Base-by-base conservation (phyloP, 53 echinoderm and acorn worm species). In the Holothuria scabra region DNA sequence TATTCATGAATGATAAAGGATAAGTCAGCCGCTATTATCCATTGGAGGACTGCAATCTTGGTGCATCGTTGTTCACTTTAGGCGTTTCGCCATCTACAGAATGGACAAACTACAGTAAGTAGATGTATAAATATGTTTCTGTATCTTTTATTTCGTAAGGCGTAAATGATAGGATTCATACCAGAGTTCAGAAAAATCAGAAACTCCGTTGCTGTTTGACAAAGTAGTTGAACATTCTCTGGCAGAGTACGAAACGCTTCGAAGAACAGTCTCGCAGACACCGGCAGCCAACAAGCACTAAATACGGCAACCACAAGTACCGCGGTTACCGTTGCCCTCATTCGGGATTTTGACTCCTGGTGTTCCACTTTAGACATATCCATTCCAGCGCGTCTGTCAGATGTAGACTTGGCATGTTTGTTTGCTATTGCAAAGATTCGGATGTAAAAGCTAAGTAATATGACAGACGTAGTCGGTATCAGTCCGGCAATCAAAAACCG, bases 151-250 rank as follows among this genome's bases (percentile, higher is more conserved):
- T 79, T 79, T 13, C 80, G 29, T 10, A 26, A 58, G 28, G 80
- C 48, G 33, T 79, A 79, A 9, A 79, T 79, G 19, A 79, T 57
- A 18, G 80, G 80, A 20, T 79, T 79, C 28, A 79, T 21, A 18
- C 58, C 80, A 31, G 80, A 79, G 58, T 79, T 79, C 19, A 20
- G 29, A 56, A 28, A 58, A 7, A 28, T 31, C 20, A 33, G 14
- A 32, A 57, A 59, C 56, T 79, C 80, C 20, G 59, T 30, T 21
- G 28, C 10, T 24, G 80, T 79, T 35, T 79, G 80, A 28, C 19
- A 58, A 18, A 31, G 56, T 30, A 79, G 57, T 29, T 59, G 60
- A 6, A 59, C 21, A n/a, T 24, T 22, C 18, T 59, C 80, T 8
- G 58, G 29, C 21, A 30, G 32, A 24, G 30, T 59, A 2, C 14